Evolutionary conservation across 2,888 invertebrate species (phyloP).

Genomic region (Nephrotoma guestfalica): DNA sequence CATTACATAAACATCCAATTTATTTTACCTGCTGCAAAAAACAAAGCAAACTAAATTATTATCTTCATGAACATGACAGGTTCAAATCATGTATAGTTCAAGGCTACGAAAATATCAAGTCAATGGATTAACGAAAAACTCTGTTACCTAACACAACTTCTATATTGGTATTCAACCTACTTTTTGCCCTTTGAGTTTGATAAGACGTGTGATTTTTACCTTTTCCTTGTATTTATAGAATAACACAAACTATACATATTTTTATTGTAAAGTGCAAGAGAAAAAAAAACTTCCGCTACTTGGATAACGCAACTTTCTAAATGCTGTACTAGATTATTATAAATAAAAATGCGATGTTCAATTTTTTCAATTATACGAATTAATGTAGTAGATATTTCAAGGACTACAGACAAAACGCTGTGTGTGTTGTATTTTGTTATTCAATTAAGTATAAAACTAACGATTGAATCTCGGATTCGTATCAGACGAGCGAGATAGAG

Average conservation of each 20-base stretch:
- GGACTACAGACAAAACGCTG: background rate
- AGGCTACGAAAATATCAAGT: background rate
- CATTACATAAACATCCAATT: background rate
- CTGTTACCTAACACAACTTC: background rate
- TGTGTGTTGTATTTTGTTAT: background rate
- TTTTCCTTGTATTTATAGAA: background rate
- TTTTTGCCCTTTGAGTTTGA: background rate
- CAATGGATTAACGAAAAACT: background rate
- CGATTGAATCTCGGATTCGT: background rate
- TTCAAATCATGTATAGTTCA: background rate
- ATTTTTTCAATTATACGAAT: background rate
- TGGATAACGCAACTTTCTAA: background rate
- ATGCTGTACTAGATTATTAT: background rate
- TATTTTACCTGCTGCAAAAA: background rate
- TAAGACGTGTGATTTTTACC: background rate
- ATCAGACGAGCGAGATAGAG: background rate
- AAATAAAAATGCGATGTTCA: background rate
- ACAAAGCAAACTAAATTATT: background rate
- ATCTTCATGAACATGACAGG: constrained; percentile 17
- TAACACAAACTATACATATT: background rate
- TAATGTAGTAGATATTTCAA: background rate
- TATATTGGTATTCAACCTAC: background rate
- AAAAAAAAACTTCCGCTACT: background rate
- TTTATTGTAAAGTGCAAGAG: background rate
- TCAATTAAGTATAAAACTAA: background rate